Conservation (phyloP, 1,140 invertebrate species). For the Drosophila arawakana region DNA sequence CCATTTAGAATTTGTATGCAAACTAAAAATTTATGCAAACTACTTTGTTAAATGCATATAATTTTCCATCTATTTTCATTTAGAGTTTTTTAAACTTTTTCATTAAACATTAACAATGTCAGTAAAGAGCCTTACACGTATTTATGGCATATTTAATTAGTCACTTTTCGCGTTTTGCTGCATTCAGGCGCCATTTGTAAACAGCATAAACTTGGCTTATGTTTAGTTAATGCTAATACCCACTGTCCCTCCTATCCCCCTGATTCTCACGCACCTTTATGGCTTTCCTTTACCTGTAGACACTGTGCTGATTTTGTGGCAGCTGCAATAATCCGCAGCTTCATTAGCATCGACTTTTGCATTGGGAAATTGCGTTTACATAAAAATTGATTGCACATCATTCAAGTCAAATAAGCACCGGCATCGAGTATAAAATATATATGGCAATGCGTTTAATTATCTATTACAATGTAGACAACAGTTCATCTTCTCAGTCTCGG, state of each 20-base stretch:
- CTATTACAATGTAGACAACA: constrained; percentile 57
- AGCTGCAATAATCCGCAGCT: constrained; percentile 43
- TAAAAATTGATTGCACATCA: constrained; percentile 72
- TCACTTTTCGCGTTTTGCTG: constrained; percentile 40
- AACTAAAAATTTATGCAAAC: constrained; percentile 54
- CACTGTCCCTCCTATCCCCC: constrained; percentile 4
- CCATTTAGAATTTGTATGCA: constrained; percentile 38
- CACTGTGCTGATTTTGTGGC: constrained; percentile 14
- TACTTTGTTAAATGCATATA: constrained; percentile 60
- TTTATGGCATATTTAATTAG: constrained; percentile 78
- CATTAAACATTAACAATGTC: constrained; percentile 60
- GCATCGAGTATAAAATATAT: constrained; percentile 50
- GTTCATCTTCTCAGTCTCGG: constrained; percentile 34
- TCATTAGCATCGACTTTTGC: constrained; percentile 74
- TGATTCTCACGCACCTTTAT: constrained; percentile 26
- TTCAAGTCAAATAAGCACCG: constrained; percentile 54
- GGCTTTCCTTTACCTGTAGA: constrained; percentile 49
- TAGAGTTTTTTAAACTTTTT: neutral
- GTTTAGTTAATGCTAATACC: constrained; percentile 8
- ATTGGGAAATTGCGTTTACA: constrained; percentile 64
- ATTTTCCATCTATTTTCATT: constrained; percentile 27
- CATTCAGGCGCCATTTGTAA: constrained; percentile 24
- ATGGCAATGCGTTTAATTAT: constrained; percentile 67
- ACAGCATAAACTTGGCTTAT: constrained; percentile 44
- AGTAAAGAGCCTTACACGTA: constrained; percentile 32